A percentile compares a stretch with the other conserved stretches of the same genome.
These are phyloP conservation scores for Gymnosoma rotundatum DNA, from an alignment of 2,888 invertebrate genomes.

Conservation along the genomic window DNA sequence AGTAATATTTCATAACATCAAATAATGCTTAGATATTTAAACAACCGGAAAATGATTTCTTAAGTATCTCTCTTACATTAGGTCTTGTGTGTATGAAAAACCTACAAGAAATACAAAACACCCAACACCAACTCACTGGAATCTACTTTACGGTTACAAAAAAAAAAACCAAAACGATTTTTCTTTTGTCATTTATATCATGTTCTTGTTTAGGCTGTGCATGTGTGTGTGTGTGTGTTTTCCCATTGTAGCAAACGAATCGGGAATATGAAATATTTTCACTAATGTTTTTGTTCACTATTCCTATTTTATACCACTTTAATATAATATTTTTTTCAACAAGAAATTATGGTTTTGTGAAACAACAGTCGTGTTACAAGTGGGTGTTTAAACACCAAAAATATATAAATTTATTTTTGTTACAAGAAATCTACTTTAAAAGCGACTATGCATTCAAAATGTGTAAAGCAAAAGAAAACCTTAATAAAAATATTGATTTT, in stretches of 20 bases:
- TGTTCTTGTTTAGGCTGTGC: background rate
- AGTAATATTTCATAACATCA: background rate
- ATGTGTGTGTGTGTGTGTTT: background rate
- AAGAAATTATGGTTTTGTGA: slow-evolving; percentile 26
- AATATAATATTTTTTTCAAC: background rate
- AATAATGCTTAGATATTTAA: slow-evolving; percentile 43
- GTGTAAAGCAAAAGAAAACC: slow-evolving; percentile 46
- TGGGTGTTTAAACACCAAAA: slow-evolving; percentile 41
- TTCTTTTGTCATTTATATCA: slow-evolving; percentile 25
- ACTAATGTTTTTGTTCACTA: slow-evolving; percentile 48
- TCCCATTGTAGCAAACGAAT: slow-evolving; percentile 59
- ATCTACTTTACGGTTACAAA: too few species aligned
- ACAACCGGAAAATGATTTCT: slow-evolving; percentile 67
- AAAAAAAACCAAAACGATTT: background rate
- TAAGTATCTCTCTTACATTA: background rate
- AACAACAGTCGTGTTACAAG: slow-evolving; percentile 1
- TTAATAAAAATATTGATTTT: slow-evolving; percentile 57
- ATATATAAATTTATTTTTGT: slow-evolving; percentile 18
- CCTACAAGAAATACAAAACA: background rate
- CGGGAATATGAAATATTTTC: slow-evolving; percentile 68
- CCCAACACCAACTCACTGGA: background rate
- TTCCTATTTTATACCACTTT: slow-evolving; percentile 55
- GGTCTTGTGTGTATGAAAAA: background rate
- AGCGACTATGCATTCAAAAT: slow-evolving; percentile 66
- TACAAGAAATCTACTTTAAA: slow-evolving; percentile 44